Percentiles rank a stretch among this genome's conserved stretches.
phyloP scores from a whole-genome alignment of 1,140 invertebrate genomes.

The Luehdorfia chinensis region DNA sequence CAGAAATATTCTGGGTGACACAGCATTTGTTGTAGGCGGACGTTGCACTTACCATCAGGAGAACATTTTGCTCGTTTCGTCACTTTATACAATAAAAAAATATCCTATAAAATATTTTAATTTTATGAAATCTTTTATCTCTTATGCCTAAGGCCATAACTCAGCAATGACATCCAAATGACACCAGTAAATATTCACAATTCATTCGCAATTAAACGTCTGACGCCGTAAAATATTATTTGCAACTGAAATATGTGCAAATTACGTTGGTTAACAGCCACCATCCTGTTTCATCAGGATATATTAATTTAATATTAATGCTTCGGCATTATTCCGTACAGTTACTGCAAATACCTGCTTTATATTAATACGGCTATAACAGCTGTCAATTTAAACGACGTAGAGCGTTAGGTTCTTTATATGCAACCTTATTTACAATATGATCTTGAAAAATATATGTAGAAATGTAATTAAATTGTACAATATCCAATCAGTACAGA shows the following conservation, averaged over 20 bases:
- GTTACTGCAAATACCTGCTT: neutral
- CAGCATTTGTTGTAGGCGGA: no score
- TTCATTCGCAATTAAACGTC: conserved; percentile 58
- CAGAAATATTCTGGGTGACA: no score
- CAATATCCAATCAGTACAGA: no score
- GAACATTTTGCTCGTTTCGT: no score
- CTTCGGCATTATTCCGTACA: neutral
- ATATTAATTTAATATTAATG: conserved; percentile 31
- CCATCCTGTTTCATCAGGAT: conserved; percentile 28
- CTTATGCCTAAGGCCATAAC: conserved; percentile 11
- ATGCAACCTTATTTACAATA: neutral
- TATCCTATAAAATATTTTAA: no score
- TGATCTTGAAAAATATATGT: no score
- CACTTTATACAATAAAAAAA: no score
- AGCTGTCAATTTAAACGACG: neutral
- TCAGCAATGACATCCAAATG: conserved; percentile 33
- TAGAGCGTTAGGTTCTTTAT: neutral
- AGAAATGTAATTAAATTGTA: no score
- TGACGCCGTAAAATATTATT: conserved; percentile 34
- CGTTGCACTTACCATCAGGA: no score
- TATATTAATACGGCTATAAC: no score
- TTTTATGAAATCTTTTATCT: conserved; percentile 1
- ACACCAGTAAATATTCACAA: conserved; percentile 56
- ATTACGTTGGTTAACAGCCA: conserved; percentile 39
- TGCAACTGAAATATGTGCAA: conserved; percentile 40